Evolutionary conservation across 2,113 vertebrate genomes (phyloP), one percentile per base, ranked within the genome.

Genomic region (Podarcis cretensis): DNA sequence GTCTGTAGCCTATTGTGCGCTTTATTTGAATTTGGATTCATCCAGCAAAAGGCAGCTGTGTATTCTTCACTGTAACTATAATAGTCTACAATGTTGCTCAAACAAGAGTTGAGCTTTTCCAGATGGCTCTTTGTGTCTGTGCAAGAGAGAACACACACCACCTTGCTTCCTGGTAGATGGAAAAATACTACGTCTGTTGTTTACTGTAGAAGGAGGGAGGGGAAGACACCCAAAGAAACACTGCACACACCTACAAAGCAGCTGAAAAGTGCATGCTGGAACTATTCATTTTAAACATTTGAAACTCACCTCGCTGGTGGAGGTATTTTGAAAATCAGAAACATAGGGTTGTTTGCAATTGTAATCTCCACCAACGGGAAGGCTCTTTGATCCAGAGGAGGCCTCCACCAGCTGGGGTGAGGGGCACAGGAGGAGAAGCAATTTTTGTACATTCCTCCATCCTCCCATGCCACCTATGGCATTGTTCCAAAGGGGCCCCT

Each of bases 21-120:
- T 86, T 86, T 86, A 77, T 77, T 20, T 86, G 84, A 86, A 66
- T 37, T 40, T 66, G 74, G 57, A 77, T 76, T 27, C 75, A 77
- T 86, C 73, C 16, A 65, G 37, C 37, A 86, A 43, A 54, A 77
- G 84, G 84, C 74, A 86, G 74, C 57, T 86, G 84, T 63, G 27
- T 63, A 63, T 59, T 74, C 32, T 48, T 21, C 40, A 69, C 25
- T 73, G 35, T 27, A 87, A 73, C 27, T 74, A 63, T 71, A 87
- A 68, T 71, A 79, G 73, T 35, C 32, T 59, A 81, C 32, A 43
- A 37, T 37, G 43, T 81, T 86, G 63, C 75, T 86, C 59, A 85
- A 85, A 77, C 43, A 86, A 59, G 23, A 85, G 25, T 25, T 80
- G 77, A 87, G 76, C 43, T 66, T 80, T 21, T 57, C 65, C 77